Conservation (phyloP, 2,113 vertebrate genomes). For the Urocitellus parryii region DNA sequence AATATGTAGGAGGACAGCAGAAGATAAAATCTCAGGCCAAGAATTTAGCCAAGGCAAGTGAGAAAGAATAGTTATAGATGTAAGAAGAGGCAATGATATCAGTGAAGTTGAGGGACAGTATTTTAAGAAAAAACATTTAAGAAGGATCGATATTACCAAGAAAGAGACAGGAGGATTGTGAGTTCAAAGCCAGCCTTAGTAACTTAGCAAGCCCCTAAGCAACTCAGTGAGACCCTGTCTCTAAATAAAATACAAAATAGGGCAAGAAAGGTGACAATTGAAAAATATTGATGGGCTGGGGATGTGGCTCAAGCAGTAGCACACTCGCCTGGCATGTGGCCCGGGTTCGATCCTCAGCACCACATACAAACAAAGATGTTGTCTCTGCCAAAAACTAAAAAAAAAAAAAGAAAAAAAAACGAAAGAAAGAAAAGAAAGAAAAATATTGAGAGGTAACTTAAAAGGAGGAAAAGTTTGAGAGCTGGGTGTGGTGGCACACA, state of each 20-base stretch:
- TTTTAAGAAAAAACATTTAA: conserved; percentile 7
- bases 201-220: no score
- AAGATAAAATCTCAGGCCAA: not conserved
- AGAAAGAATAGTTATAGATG: conserved; percentile 3
- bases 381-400: no score
- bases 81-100: not conserved
- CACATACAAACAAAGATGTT: no score
- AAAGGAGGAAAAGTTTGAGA: not conserved
- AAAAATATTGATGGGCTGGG: not conserved
- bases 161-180: not conserved
- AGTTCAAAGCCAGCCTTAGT: no score
- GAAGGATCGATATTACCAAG: not conserved
- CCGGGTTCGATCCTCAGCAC: no score
- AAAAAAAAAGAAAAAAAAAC: no score
- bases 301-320: no score
- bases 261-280: not conserved
- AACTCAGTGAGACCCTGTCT: no score
- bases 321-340: no score
- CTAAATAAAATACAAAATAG: no score
- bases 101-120: not conserved
- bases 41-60: not conserved
- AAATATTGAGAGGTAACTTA: not conserved
- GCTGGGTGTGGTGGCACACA: no score
- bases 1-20: not conserved
- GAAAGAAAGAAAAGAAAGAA: no score